Evolutionary conservation across 2,797 vertebrate species (phyloP).

Genomic region (Chrosomus eos): DNA sequence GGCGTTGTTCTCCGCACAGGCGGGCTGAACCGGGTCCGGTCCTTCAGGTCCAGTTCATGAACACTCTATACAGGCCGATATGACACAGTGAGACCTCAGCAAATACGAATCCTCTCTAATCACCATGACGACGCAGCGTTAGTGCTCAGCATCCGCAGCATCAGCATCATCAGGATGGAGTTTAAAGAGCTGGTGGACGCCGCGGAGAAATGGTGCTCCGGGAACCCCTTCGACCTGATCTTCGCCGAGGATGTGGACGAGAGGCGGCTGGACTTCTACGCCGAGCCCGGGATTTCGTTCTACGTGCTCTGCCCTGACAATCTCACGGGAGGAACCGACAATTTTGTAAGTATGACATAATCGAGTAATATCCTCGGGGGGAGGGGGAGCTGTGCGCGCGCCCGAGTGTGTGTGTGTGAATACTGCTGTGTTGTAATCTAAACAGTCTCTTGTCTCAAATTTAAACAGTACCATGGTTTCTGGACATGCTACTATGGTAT

Average conservation of each 20-base stretch:
- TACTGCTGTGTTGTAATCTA: slow-evolving; percentile 9
- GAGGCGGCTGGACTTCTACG: slow-evolving; percentile 96
- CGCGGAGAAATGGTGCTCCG: slow-evolving; percentile 95
- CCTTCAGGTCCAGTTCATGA: slow-evolving; percentile 10
- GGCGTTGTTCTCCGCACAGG: slow-evolving; percentile 60
- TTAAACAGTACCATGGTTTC: not conserved
- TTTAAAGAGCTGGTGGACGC: slow-evolving; percentile 96
- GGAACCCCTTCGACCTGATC: slow-evolving; percentile 95
- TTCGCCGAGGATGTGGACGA: slow-evolving; percentile 94
- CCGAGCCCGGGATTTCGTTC: slow-evolving; percentile 95
- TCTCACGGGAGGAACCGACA: slow-evolving; percentile 87
- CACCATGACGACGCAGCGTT: slow-evolving; percentile 70
- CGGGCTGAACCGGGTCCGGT: slow-evolving; percentile 12
- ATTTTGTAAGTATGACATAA: slow-evolving; percentile 86
- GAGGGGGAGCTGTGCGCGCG: slow-evolving; percentile 49
- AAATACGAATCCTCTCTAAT: slow-evolving; percentile 45
- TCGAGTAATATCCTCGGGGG: slow-evolving; percentile 48
- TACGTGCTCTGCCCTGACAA: slow-evolving; percentile 93
- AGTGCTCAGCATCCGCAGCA: slow-evolving; percentile 70
- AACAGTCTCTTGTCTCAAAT: not conserved
- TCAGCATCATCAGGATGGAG: slow-evolving; percentile 83
- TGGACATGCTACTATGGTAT: not conserved
- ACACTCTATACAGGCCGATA: slow-evolving; percentile 51
- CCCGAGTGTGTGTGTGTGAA: slow-evolving; percentile 31
- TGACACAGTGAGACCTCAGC: slow-evolving; percentile 62